phyloP scores from a whole-genome alignment of 2,797 vertebrate genomes.

The Betta splendens region DNA sequence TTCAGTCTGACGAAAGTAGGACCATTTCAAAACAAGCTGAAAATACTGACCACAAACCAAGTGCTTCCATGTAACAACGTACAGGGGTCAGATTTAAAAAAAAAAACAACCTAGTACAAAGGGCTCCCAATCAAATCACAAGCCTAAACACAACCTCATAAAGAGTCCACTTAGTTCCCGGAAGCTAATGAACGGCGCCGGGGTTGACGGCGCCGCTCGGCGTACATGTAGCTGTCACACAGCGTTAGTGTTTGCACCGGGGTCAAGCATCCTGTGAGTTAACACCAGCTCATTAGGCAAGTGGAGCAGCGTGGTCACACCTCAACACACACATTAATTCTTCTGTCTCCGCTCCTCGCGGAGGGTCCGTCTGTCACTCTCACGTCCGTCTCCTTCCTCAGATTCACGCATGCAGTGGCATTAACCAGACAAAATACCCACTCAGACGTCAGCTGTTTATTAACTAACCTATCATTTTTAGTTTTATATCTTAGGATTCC shows the following conservation, averaged over 20 bases:
- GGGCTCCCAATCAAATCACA: too few species aligned
- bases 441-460: too few species aligned
- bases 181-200: constrained; percentile 66
- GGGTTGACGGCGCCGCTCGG: constrained; percentile 63
- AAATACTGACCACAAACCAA: too few species aligned
- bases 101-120: too few species aligned
- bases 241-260: constrained; percentile 70
- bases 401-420: constrained; percentile 9
- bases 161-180: constrained; percentile 44
- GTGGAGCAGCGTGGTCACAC: constrained; percentile 78
- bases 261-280: constrained; percentile 76
- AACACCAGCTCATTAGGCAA: constrained; percentile 80
- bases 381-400: constrained; percentile 14
- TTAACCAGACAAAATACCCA: too few species aligned
- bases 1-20: too few species aligned
- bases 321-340: constrained; percentile 75
- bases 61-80: too few species aligned
- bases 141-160: background rate
- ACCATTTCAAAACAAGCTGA: too few species aligned
- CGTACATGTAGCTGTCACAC: constrained; percentile 75
- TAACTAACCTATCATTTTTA: too few species aligned
- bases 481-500: too few species aligned
- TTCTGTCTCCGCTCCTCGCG: constrained; percentile 55
- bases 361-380: constrained; percentile 37
- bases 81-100: too few species aligned